A percentile compares a stretch with the other conserved stretches of the same genome.
Evolutionary conservation across 1,140 invertebrate species (phyloP).

Genomic region (Potamilus streckersoni): DNA sequence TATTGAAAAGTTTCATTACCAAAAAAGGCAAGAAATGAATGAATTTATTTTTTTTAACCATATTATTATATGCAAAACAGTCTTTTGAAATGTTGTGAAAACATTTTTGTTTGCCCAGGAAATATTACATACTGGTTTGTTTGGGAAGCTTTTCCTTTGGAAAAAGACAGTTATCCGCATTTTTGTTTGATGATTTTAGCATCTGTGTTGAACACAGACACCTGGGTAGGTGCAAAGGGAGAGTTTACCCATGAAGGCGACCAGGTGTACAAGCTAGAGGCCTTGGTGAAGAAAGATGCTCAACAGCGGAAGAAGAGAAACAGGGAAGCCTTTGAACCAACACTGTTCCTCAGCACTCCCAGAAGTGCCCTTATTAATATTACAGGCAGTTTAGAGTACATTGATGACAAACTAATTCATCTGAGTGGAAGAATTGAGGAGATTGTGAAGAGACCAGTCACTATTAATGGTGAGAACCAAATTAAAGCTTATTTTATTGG

Average conservation of each 20-base stretch:
- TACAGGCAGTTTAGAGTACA: conserved; percentile 18
- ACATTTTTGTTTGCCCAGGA: not conserved
- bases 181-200: conserved; percentile 26
- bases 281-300: conserved; percentile 20
- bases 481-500: not conserved
- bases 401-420: conserved; percentile 22
- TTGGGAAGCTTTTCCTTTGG: not conserved
- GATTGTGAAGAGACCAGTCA: conserved; percentile 29
- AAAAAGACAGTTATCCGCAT: not conserved
- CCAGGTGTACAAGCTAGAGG: conserved; percentile 36
- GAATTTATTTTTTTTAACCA: no score
- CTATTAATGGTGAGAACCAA: conserved; percentile 31
- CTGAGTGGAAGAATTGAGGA: conserved; percentile 24
- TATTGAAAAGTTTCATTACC: no score
- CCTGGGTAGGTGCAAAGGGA: conserved; percentile 25
- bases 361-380: conserved; percentile 25
- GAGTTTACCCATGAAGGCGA: conserved; percentile 35
- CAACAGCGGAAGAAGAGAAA: conserved; percentile 21
- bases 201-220: conserved; percentile 37
- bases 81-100: not conserved
- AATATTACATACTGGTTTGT: not conserved
- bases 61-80: no score
- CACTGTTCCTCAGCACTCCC: conserved; percentile 28
- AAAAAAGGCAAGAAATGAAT: no score
- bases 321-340: conserved; percentile 19